Evolutionary conservation across 2,888 invertebrate genomes (phyloP), one percentile per base, ranked within the genome.

Genomic region (Nasonovia ribisnigri): DNA sequence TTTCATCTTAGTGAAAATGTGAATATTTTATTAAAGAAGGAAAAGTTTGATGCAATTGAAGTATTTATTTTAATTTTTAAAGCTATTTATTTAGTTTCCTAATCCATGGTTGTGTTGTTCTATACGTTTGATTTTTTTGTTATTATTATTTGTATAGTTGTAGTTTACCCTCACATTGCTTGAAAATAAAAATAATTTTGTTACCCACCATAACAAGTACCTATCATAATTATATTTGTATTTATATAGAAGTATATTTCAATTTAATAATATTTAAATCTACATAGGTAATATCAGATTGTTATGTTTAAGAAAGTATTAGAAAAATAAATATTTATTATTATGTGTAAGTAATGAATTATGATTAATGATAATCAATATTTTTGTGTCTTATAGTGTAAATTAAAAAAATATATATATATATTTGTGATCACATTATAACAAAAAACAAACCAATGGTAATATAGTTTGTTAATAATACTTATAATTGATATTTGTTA

Each of bases 201-300:
- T 92, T 92, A 92, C 88, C 88, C 51, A 92, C 88, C 88, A 88
- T 48, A 42, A 54, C 29, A 67, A 92, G 51, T 92, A 88, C 48
- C 51, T 77, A 77, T 77, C 20, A 36, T 20, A 88, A 92, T 67
- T 77, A 88, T 24, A 88, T 77, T 88, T 88, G 77, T 88, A 88
- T 92, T 88, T 20, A 88, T 88, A 51, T 89, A 89, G n/a, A 36
- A 87, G n/a, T 88, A 88, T 88, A 24, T 88, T 88, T 88, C 43
- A 43, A 87, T 51, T 92, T 92, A 92, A 88, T 87, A 57, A 77
- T 92, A 77, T 51, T 51, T 92, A 88, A 88, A 54, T 13, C 11
- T 43, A 77, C 88, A 54, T 54, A 46, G 46, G 46, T 46, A 54
- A 77, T 51, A 77, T 88, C 29, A 77, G 0, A 88, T 88, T 92